phyloP scores from a whole-genome alignment of 2,888 invertebrate species.

The Plagodis pulveraria region DNA sequence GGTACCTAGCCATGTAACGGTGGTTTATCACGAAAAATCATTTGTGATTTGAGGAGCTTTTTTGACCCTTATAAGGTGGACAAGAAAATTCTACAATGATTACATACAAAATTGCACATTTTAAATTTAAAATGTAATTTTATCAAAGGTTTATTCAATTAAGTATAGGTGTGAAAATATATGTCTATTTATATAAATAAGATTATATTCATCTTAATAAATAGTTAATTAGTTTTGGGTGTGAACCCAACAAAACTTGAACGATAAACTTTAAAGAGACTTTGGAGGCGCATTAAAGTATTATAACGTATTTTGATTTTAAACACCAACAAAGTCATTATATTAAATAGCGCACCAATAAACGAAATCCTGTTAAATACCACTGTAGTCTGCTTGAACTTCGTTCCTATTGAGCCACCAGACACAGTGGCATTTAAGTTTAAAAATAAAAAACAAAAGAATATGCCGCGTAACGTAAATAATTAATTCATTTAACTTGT shows the following conservation, averaged over 20 bases:
- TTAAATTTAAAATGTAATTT: constrained; percentile 5
- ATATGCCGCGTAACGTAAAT: background rate
- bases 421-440: constrained; percentile 72
- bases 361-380: constrained; percentile 60
- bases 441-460: background rate
- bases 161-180: background rate
- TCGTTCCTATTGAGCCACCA: constrained; percentile 82
- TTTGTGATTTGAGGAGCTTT: too few relatives aligned
- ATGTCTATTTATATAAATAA: background rate
- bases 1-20: too few relatives aligned
- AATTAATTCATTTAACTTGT: constrained; percentile 9
- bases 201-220: background rate
- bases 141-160: too few relatives aligned
- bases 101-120: background rate
- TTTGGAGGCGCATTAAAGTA: constrained; percentile 74
- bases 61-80: too few relatives aligned
- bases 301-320: constrained; percentile 23
- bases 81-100: too few relatives aligned
- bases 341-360: constrained; percentile 26
- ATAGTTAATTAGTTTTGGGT: constrained; percentile 49
- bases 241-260: constrained; percentile 54
- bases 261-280: constrained; percentile 61
- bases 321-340: constrained; percentile 15
- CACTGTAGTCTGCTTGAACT: constrained; percentile 73
- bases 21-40: too few relatives aligned